phyloP scores from a whole-genome alignment of 1,140 invertebrate genomes.

The Drosophila gunungcola region DNA sequence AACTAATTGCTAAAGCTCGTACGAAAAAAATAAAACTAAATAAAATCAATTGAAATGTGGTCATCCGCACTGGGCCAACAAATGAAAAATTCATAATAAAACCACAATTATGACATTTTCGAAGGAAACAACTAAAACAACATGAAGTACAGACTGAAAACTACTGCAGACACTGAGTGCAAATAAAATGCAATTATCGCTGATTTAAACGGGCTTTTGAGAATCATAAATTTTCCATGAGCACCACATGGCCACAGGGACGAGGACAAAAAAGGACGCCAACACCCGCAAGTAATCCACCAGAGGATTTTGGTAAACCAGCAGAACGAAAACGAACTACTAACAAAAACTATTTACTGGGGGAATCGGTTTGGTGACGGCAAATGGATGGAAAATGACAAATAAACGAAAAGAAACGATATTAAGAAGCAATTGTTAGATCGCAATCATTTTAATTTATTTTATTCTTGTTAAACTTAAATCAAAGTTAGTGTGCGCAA shows the following conservation, averaged over 20 bases:
- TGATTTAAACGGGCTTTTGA: conserved; percentile 62
- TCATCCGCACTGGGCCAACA: conserved; percentile 33
- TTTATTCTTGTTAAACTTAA: too few species aligned
- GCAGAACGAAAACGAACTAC: conserved; percentile 36
- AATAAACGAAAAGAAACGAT: conserved; percentile 1
- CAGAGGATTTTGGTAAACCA: conserved; percentile 60
- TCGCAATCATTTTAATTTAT: too few species aligned
- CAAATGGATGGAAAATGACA: neutral
- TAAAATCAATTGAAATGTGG: conserved; percentile 70
- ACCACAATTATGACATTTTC: conserved; percentile 64
- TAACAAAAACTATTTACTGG: conserved; percentile 65
- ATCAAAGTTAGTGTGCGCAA: too few species aligned
- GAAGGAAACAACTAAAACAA: conserved; percentile 13
- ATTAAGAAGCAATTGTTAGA: neutral
- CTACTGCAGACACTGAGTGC: conserved; percentile 28
- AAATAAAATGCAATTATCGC: conserved; percentile 67
- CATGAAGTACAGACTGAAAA: neutral
- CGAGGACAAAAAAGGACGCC: conserved; percentile 16
- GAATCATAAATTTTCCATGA: conserved; percentile 55
- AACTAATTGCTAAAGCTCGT: conserved; percentile 20
- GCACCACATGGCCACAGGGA: conserved; percentile 12
- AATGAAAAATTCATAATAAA: conserved; percentile 27
- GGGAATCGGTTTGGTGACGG: conserved; percentile 27
- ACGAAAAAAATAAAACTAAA: conserved; percentile 22
- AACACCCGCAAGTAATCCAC: conserved; percentile 33